Evolutionary conservation across 2,888 invertebrate species (phyloP).

Genomic region (Aspidiotus destructor): DNA sequence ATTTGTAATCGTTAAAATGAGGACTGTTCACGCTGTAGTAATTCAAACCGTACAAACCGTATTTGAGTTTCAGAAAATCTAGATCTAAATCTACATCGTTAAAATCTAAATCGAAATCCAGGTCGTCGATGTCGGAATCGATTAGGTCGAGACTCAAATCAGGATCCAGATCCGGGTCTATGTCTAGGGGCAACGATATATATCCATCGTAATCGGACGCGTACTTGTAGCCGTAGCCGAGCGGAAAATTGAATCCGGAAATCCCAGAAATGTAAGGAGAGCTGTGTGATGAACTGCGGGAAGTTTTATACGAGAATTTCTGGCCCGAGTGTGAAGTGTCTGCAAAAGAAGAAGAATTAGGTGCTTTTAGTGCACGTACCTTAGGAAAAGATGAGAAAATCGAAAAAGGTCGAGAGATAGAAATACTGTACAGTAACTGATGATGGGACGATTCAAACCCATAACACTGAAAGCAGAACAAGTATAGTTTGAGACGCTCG

Average conservation of each 20-base stretch:
- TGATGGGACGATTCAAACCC: too few relatives aligned
- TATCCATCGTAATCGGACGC: constrained; percentile 27
- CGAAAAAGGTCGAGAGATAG: too few relatives aligned
- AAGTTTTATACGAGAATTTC: neutral
- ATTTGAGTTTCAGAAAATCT: constrained; percentile 25
- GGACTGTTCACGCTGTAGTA: constrained; percentile 16
- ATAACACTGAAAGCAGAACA: too few relatives aligned
- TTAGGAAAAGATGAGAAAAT: too few relatives aligned
- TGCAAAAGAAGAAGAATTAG: neutral
- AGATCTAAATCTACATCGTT: constrained; percentile 22
- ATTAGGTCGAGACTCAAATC: neutral
- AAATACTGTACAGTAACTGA: too few relatives aligned
- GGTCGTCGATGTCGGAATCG: constrained; percentile 7
- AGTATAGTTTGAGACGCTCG: too few relatives aligned
- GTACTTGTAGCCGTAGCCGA: constrained; percentile 21
- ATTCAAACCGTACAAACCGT: constrained; percentile 27
- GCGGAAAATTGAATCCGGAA: neutral
- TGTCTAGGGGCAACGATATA: neutral
- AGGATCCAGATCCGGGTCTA: constrained; percentile 14
- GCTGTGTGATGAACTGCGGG: neutral
- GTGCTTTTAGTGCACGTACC: too few relatives aligned
- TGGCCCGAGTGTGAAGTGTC: neutral
- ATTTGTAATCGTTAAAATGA: constrained; percentile 23
- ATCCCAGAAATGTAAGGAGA: neutral
- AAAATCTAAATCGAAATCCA: constrained; percentile 25